phyloP scores from a whole-genome alignment of 2,797 vertebrate genomes.

The Hyperoplus immaculatus region DNA sequence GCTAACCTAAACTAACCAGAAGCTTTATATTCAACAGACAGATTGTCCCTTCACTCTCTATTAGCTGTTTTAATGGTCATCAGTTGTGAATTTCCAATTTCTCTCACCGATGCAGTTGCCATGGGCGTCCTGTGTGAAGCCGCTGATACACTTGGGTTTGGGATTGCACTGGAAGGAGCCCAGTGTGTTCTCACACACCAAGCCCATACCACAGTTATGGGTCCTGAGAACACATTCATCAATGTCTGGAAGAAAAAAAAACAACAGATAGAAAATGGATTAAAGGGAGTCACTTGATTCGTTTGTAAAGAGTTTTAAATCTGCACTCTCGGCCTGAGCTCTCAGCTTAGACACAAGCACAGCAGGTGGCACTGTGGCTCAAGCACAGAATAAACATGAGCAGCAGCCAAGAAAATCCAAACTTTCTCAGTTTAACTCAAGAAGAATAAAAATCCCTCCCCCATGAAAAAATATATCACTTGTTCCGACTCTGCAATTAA shows the following conservation, averaged over 20 bases:
- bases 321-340: background rate
- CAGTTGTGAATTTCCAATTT: background rate
- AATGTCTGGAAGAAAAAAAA: slow-evolving; percentile 82
- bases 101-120: slow-evolving; percentile 93
- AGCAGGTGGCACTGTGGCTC: slow-evolving; percentile 83
- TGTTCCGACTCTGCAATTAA: slow-evolving; percentile 51
- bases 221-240: slow-evolving; percentile 88
- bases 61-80: background rate
- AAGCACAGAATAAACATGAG: slow-evolving; percentile 49
- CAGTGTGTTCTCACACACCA: slow-evolving; percentile 89
- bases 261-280: background rate
- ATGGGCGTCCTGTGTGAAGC: slow-evolving; percentile 92
- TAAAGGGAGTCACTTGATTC: background rate
- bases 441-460: background rate
- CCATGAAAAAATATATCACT: slow-evolving; percentile 27
- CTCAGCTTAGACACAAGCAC: slow-evolving; percentile 23
- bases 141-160: slow-evolving; percentile 89
- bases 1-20: background rate
- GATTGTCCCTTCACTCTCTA: background rate
- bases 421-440: slow-evolving; percentile 19
- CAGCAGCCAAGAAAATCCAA: slow-evolving; percentile 5
- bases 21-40: background rate
- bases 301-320: background rate
- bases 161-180: slow-evolving; percentile 91
- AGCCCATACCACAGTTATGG: slow-evolving; percentile 87